phyloP scores from a whole-genome alignment of 2,888 invertebrate genomes.

The Dyspetes luteomarginatus region DNA sequence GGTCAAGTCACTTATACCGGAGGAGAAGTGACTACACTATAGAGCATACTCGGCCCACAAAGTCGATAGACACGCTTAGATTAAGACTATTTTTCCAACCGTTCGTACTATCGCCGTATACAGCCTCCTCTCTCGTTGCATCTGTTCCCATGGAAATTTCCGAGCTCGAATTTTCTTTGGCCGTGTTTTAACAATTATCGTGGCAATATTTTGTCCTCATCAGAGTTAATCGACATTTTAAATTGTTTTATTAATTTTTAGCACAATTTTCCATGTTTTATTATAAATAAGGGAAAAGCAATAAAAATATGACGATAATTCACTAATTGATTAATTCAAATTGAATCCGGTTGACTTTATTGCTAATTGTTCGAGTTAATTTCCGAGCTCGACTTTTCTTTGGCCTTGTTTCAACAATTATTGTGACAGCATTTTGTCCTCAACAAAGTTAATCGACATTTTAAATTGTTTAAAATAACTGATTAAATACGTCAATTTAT shows the following conservation, averaged over 20 bases:
- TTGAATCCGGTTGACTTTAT: too few relatives aligned
- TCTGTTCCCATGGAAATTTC: neutral
- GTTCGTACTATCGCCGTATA: neutral
- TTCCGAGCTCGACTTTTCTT: neutral
- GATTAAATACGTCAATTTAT: too few relatives aligned
- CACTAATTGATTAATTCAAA: too few relatives aligned
- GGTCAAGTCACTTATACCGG: slow-evolving; percentile 73
- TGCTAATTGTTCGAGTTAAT: too few relatives aligned
- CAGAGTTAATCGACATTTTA: neutral
- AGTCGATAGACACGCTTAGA: slow-evolving; percentile 23
- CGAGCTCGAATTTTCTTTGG: neutral
- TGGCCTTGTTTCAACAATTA: neutral
- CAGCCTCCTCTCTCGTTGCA: neutral
- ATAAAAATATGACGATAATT: too few relatives aligned
- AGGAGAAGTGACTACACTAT: neutral
- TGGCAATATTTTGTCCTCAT: neutral
- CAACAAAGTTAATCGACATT: neutral
- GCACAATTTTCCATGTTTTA: too few relatives aligned
- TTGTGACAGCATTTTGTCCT: neutral
- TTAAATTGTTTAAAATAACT: neutral
- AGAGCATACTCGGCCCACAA: slow-evolving; percentile 28
- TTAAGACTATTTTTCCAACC: slow-evolving; percentile 15
- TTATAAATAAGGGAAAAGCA: too few relatives aligned
- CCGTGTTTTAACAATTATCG: neutral
- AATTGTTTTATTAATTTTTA: too few relatives aligned